Conservation (phyloP, 1,140 invertebrate genomes). For the Trypoxylus dichotomus region DNA sequence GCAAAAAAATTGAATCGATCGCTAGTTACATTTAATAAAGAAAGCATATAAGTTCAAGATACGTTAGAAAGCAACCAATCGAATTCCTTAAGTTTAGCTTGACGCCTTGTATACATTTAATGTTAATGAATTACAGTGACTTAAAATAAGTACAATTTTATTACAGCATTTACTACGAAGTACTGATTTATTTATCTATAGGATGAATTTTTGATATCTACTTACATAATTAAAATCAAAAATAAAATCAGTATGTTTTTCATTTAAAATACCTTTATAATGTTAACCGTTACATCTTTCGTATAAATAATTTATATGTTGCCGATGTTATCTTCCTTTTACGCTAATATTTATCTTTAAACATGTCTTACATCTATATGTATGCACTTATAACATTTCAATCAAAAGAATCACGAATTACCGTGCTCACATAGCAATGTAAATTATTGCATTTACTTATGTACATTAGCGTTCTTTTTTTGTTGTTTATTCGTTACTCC, state of each 20-base stretch:
- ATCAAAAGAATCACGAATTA: background rate
- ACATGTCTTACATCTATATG: background rate
- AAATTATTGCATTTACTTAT: background rate
- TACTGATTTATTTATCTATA: no score
- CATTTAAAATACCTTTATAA: background rate
- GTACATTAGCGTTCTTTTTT: background rate
- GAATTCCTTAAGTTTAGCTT: no score
- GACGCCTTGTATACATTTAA: no score
- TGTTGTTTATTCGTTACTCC: background rate
- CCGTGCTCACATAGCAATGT: background rate
- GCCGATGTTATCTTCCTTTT: background rate
- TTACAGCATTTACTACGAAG: no score
- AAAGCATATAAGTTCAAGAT: no score
- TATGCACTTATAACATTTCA: background rate
- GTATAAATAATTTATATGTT: background rate
- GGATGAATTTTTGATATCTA: no score
- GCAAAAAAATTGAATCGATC: no score
- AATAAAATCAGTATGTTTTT: background rate
- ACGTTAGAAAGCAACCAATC: no score
- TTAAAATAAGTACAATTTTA: no score
- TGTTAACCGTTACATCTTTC: background rate
- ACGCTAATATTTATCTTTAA: background rate
- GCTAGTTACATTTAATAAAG: no score
- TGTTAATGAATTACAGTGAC: no score
- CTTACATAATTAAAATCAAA: background rate